Conservation (phyloP, 2,797 vertebrate species). For the Peromyscus aztecus region DNA sequence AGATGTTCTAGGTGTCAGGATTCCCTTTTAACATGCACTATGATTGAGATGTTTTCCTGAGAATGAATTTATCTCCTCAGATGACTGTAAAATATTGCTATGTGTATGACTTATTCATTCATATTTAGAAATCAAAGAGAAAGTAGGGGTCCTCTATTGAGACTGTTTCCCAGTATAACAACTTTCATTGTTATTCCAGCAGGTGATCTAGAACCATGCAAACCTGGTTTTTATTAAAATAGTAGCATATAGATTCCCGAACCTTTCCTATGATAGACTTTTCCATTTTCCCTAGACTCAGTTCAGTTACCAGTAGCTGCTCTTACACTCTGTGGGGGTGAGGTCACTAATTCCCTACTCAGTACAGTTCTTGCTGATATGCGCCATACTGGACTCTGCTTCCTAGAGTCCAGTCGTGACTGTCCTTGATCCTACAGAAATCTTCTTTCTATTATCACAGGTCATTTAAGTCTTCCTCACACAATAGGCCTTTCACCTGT, state of each 20-base stretch:
- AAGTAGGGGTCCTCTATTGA: background rate
- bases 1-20: background rate
- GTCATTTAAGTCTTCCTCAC: background rate
- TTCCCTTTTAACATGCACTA: slow-evolving; percentile 15
- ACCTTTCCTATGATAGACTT: background rate
- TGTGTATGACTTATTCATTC: slow-evolving; percentile 10
- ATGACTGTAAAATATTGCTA: background rate
- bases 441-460: background rate
- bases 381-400: background rate
- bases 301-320: background rate
- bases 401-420: background rate
- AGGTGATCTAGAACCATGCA: background rate
- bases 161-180: background rate
- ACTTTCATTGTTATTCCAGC: background rate
- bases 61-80: slow-evolving; percentile 28
- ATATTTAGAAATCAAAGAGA: slow-evolving; percentile 38
- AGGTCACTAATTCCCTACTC: background rate
- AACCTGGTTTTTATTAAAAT: slow-evolving; percentile 9
- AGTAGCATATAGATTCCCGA: background rate
- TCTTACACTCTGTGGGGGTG: background rate
- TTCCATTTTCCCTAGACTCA: background rate
- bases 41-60: background rate
- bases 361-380: no score
- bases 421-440: background rate
- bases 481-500: background rate